Evolutionary conservation across 2,797 vertebrate species (phyloP).

Genomic region (Crenichthys baileyi): DNA sequence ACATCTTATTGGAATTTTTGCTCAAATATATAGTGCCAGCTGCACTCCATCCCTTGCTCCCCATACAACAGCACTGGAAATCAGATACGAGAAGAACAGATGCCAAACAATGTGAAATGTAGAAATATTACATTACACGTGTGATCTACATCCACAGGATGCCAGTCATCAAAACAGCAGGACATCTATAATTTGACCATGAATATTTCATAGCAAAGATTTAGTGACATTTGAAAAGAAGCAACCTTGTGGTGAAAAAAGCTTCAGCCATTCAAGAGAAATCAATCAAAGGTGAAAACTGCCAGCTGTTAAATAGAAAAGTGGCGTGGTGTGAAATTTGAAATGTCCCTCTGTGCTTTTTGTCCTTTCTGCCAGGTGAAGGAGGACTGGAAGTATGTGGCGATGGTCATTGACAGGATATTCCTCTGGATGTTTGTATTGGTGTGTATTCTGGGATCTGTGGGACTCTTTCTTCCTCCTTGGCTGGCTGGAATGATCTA

Average conservation of each 20-base stretch:
- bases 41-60: neutral
- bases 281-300: conserved; percentile 70
- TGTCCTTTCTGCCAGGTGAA: conserved; percentile 84
- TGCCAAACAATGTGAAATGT: conserved; percentile 10
- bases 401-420: conserved; percentile 95
- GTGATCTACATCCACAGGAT: conserved; percentile 15
- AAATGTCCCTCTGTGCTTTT: conserved; percentile 53
- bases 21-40: no score
- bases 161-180: conserved; percentile 27
- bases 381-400: conserved; percentile 96
- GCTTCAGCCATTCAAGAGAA: conserved; percentile 62
- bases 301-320: conserved; percentile 60
- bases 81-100: neutral
- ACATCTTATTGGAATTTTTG: neutral
- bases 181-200: conserved; percentile 55
- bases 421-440: conserved; percentile 96
- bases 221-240: conserved; percentile 70
- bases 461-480: conserved; percentile 92
- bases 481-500: conserved; percentile 97
- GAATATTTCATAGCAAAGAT: conserved; percentile 60
- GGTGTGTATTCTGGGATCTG: conserved; percentile 91
- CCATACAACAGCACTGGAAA: neutral
- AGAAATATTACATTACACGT: neutral
- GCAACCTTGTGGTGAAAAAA: conserved; percentile 63
- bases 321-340: conserved; percentile 49